Base-by-base conservation (phyloP, 2,888 invertebrate genomes). In the Volucella zonaria region DNA sequence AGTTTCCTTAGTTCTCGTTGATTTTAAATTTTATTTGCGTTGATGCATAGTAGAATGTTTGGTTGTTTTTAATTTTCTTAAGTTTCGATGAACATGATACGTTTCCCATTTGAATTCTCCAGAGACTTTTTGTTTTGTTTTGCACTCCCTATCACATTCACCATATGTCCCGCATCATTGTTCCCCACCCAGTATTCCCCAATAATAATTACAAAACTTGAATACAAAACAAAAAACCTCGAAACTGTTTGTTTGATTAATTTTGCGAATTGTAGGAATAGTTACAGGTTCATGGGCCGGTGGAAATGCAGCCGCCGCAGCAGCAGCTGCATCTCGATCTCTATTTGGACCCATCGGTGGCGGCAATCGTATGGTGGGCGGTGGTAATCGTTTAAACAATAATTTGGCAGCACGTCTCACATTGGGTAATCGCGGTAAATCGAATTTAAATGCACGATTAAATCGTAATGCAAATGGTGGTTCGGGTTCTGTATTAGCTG, bases 231-330 rank as follows among this genome's bases (percentile, higher is more conserved):
- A 77, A 86, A 76, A 77, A 70, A 81, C 71, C 76, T 82, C 82
- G 85, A 85, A 78, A 86, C 85, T 86, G 71, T 87, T 87, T 87
- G 82, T 87, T 87, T 87, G 87, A 86, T 87, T 87, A 87, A 87
- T 88, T 88, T 88, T 87, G 87, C 85, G 78, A 88, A 88, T 88
- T 88, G 86, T 87, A 87, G 88, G 89, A 87, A 88, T 89, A 87
- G 89, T 89, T 87, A 89, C 89, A 87, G 89, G 89, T 83, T 88
- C 88, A 56, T 89, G 89, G 89, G 89, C 89, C 61, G 87, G 87
- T 61, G 86, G 85, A 59, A 86, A 86, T 83, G 73, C 78, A 79
- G 81, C 87, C 47, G 83, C 86, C 31, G 81, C 86, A 31, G 86
- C 62, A 23, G 83, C 86, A 62, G 80, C 77, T 71, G 75, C 86